These are phyloP conservation scores for Aphidius ervi DNA, from an alignment of 1,140 invertebrate species.

Conservation along the genomic window DNA sequence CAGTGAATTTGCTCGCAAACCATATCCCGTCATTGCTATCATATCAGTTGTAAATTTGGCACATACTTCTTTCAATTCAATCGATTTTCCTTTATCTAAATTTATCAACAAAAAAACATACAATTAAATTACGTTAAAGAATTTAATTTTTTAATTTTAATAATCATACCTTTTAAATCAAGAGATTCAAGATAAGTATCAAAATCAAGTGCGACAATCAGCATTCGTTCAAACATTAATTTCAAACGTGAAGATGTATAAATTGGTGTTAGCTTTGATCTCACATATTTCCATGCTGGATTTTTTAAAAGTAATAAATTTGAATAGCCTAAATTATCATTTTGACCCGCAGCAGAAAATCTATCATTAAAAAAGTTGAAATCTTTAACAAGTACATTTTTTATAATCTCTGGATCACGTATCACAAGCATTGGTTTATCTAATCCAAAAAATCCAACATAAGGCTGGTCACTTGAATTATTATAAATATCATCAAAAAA, in stretches of 20 bases:
- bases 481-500: constrained; percentile 30
- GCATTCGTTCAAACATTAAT: constrained; percentile 46
- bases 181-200: constrained; percentile 33
- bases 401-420: constrained; percentile 48
- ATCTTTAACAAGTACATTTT: constrained; percentile 51
- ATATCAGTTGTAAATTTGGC: constrained; percentile 59
- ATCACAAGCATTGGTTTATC: constrained; percentile 45
- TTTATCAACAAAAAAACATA: constrained; percentile 9
- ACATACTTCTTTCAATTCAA: constrained; percentile 49
- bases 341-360: constrained; percentile 23
- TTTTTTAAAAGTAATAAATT: constrained; percentile 40
- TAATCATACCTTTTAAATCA: constrained; percentile 31
- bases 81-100: constrained; percentile 18
- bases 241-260: constrained; percentile 50
- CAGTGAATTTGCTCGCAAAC: constrained; percentile 56
- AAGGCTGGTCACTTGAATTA: constrained; percentile 21
- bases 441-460: constrained; percentile 42
- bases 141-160: too few relatives aligned
- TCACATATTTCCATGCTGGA: constrained; percentile 43
- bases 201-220: constrained; percentile 42
- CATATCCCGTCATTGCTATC: constrained; percentile 59
- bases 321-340: constrained; percentile 31
- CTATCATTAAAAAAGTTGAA: constrained; percentile 47
- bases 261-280: constrained; percentile 44
- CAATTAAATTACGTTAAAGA: too few relatives aligned